Conservation (phyloP, 2,113 vertebrate genomes). For the Numenius arquata region DNA sequence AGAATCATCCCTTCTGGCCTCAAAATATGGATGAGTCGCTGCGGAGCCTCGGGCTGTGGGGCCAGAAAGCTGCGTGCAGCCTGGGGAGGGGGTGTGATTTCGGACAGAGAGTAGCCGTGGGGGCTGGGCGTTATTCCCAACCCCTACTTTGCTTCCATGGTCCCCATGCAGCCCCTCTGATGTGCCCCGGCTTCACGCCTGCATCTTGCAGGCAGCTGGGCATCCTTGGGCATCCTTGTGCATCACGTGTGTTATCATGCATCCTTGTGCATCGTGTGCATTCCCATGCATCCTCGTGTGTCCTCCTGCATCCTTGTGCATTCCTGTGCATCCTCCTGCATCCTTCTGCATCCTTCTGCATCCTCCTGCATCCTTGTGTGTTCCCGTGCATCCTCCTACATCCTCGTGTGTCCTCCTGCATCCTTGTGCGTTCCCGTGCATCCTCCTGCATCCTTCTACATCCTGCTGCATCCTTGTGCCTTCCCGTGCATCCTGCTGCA, state of each 20-base stretch:
- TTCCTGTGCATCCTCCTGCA: too few species aligned
- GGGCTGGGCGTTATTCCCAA: background rate
- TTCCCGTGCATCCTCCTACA: too few species aligned
- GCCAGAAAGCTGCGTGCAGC: background rate
- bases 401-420: too few species aligned
- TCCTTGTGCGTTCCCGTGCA: background rate
- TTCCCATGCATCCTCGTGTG: background rate
- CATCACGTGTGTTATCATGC: background rate
- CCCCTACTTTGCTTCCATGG: background rate
- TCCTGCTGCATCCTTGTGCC: background rate
- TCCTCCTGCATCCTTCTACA: background rate
- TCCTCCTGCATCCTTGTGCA: too few species aligned
- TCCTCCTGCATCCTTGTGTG: too few species aligned
- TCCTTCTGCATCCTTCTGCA: background rate
- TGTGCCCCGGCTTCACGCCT: accelerated
- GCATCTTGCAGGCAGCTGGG: background rate
- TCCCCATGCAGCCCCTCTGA: background rate
- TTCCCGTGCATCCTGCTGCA: too few species aligned
- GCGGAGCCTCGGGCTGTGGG: background rate
- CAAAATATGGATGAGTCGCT: background rate
- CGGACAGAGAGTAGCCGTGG: background rate
- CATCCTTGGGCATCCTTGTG: background rate
- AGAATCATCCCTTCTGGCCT: background rate
- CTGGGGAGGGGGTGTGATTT: background rate
- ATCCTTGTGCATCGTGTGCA: background rate